Base-by-base conservation (phyloP, 2,888 invertebrate species). In the Drosophila rubida region DNA sequence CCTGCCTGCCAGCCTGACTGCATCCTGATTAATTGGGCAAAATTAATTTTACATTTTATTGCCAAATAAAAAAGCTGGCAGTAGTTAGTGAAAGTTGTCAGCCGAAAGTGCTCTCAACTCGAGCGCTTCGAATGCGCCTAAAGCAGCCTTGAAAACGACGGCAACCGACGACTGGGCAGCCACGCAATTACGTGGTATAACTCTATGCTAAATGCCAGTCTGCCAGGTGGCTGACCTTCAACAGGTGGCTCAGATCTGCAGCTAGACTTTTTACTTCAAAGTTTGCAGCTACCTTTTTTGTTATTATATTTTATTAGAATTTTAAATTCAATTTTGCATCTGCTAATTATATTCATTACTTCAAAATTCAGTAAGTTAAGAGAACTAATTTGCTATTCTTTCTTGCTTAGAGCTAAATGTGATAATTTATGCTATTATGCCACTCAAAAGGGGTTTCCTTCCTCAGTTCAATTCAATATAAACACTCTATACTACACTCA, bases 21-120 rank as follows among this genome's bases (percentile, higher is more conserved):
- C 44, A 62, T 62, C 48, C 67, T 84, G 82, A 82, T 82, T 82
- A 87, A 87, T 82, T 82, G 76, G 67, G 60, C 79, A 81, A 76
- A 70, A 78, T 82, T 82, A 81, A 80, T 84, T 82, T 78, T 57
- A 73, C 71, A 83, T 69, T 78, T 84, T 57, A 71, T 76, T 73
- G 70, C 66, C 63, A 81, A 80, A 71, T 68, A 68, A 55, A 69
- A 65, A 78, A 74, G 53, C 54, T 79, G 66, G 58, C 51, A 44
- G 49, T 64, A 60, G 59, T 62, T 84, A 65, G 58, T 45, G 42
- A 54, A 68, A 84, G 65, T 60, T 68, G 45, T 61, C 58, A 59
- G 48, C 60, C 13, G 19, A 6, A 51, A 66, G 61, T 54, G 65
- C 55, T 25, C 49, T 60, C 60, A 61, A 59, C 46, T 66, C 46